Evolutionary conservation across 2,888 invertebrate genomes (phyloP).

Genomic region (Venusia cambrica): DNA sequence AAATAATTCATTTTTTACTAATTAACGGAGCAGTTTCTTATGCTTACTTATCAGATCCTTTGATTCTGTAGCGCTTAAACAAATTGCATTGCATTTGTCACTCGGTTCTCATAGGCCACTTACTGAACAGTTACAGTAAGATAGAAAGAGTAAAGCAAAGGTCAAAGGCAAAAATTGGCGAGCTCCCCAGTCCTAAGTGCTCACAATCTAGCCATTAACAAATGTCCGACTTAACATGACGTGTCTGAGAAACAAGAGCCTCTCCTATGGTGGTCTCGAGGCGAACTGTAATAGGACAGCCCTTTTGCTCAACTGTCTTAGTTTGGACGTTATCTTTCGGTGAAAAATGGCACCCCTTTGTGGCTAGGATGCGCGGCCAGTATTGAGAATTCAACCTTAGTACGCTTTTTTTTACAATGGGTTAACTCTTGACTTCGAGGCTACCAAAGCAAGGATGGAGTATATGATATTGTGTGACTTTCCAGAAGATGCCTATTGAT

Average conservation of each 20-base stretch:
- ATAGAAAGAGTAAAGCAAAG: conserved; percentile 14
- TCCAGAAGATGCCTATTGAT: too few species aligned
- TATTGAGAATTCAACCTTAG: too few species aligned
- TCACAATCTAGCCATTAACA: conserved; percentile 63
- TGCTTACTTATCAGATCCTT: too few species aligned
- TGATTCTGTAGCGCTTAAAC: too few species aligned
- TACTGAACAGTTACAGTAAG: conserved; percentile 6
- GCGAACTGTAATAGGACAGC: conserved; percentile 70
- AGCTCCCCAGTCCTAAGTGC: conserved; percentile 22
- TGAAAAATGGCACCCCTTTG: conserved; percentile 75
- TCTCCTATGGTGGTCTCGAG: conserved; percentile 67
- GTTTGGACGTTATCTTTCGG: conserved; percentile 60
- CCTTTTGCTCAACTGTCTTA: conserved; percentile 63
- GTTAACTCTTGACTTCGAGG: too few species aligned
- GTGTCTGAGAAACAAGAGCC: conserved; percentile 59
- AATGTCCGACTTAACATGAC: conserved; percentile 60
- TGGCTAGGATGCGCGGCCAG: conserved; percentile 40
- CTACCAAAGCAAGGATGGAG: too few species aligned
- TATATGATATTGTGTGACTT: too few species aligned
- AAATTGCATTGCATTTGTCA: too few species aligned
- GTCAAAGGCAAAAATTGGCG: conserved; percentile 20
- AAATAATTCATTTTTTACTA: too few species aligned
- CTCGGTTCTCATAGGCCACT: too few species aligned
- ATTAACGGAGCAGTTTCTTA: too few species aligned
- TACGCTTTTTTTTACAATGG: too few species aligned